phyloP scores from a whole-genome alignment of 2,888 invertebrate species.

The Orthonychiurus folsomi region DNA sequence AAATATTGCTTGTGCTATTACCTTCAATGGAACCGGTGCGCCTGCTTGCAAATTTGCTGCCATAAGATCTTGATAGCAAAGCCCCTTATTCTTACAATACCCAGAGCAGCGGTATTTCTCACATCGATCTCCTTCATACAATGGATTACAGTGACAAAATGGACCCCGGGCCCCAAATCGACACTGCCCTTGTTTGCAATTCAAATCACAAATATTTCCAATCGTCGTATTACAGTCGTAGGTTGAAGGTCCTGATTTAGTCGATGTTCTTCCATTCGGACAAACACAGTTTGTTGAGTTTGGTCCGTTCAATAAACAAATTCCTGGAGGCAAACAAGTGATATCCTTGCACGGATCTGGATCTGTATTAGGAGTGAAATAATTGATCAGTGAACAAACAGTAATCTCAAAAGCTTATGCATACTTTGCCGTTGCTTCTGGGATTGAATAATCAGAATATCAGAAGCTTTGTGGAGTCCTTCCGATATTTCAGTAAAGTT shows the following conservation, averaged over 20 bases:
- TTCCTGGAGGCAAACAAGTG: constrained; percentile 41
- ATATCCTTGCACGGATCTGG: constrained; percentile 51
- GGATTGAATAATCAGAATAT: constrained; percentile 59
- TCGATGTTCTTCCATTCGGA: constrained; percentile 27
- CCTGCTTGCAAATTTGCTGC: constrained; percentile 37
- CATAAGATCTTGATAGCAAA: constrained; percentile 43
- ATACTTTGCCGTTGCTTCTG: constrained; percentile 49
- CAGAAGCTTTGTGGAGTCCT: constrained; percentile 53
- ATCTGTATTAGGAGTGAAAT: constrained; percentile 26
- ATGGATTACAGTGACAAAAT: constrained; percentile 55
- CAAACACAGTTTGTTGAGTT: constrained; percentile 35
- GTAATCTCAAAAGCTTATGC: constrained; percentile 10
- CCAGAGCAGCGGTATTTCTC: constrained; percentile 61
- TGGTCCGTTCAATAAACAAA: constrained; percentile 38
- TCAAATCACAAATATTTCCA: constrained; percentile 47
- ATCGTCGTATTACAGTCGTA: constrained; percentile 24
- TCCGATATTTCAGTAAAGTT: constrained; percentile 46
- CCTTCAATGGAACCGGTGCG: constrained; percentile 41
- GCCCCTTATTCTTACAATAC: constrained; percentile 55
- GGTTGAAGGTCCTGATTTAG: constrained; percentile 12
- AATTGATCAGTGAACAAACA: neutral
- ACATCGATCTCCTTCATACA: constrained; percentile 58
- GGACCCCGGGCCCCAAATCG: constrained; percentile 44
- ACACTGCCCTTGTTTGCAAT: constrained; percentile 54
- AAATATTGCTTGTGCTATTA: too few relatives aligned